Conservation (phyloP, 2,797 vertebrate species). For the Chiroxiphia lanceolata region DNA sequence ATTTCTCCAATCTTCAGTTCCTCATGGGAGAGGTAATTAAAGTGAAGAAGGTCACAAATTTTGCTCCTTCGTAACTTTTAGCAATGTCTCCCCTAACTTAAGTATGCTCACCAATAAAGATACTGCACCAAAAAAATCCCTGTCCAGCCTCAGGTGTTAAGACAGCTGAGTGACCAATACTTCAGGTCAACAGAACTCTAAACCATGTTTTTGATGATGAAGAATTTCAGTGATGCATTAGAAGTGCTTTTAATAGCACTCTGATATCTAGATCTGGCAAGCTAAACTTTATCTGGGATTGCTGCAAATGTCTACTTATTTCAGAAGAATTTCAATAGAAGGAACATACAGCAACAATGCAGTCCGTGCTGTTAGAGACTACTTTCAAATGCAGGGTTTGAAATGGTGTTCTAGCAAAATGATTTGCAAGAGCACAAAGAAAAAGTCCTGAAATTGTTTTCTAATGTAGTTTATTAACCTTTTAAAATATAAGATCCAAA, state of each 20-base stretch:
- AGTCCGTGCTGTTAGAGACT: not conserved
- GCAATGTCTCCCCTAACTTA: not conserved
- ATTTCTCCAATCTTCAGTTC: not conserved
- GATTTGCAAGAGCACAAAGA: not conserved
- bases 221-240: not conserved
- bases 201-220: not conserved
- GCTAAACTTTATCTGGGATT: constrained; percentile 2
- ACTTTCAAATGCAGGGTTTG: not conserved
- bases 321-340: not conserved
- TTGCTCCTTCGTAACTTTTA: not conserved
- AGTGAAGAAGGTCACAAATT: not conserved
- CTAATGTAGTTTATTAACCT: constrained; percentile 19
- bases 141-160: not conserved
- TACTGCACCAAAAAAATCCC: not conserved
- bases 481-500: constrained; percentile 18
- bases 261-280: not conserved
- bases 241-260: not conserved
- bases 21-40: not conserved
- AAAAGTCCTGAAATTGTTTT: constrained; percentile 7
- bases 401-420: constrained; percentile 16
- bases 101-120: not conserved
- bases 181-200: not conserved
- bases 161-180: not conserved
- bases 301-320: not conserved
- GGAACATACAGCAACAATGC: not conserved